phyloP scores from a whole-genome alignment of 2,113 vertebrate genomes.

The Poeciliopsis prolifica region DNA sequence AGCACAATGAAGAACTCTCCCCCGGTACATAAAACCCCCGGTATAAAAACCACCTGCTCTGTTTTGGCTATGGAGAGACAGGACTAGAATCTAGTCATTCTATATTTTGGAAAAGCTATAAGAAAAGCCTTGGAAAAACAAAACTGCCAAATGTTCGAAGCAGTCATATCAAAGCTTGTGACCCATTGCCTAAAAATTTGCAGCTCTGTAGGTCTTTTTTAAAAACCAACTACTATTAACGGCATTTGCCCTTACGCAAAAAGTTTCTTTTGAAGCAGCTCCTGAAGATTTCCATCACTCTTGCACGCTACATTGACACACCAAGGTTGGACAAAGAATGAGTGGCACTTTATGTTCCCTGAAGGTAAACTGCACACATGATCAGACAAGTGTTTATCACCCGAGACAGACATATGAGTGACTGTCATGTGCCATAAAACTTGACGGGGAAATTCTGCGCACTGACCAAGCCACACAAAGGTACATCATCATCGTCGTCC shows the following conservation, averaged over 20 bases:
- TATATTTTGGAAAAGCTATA: not conserved
- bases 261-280: not conserved
- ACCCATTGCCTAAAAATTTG: not conserved
- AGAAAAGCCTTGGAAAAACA: not conserved
- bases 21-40: not conserved
- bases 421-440: conserved; percentile 56
- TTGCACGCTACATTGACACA: conserved; percentile 18
- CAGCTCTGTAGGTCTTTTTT: not conserved
- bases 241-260: not conserved
- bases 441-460: conserved; percentile 45
- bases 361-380: conserved; percentile 41
- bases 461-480: conserved; percentile 22
- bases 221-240: not conserved
- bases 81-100: not conserved
- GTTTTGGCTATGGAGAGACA: no score
- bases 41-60: not conserved
- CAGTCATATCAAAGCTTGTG: no score
- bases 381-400: conserved; percentile 53
- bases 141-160: no score
- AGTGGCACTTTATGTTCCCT: conserved; percentile 46
- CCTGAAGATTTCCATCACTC: conserved; percentile 9
- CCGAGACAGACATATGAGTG: conserved; percentile 45
- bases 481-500: conserved; percentile 1
- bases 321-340: conserved; percentile 35
- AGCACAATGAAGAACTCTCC: not conserved